Conservation (phyloP, 2,797 vertebrate genomes). For the Hoplostethus mediterraneus region DNA sequence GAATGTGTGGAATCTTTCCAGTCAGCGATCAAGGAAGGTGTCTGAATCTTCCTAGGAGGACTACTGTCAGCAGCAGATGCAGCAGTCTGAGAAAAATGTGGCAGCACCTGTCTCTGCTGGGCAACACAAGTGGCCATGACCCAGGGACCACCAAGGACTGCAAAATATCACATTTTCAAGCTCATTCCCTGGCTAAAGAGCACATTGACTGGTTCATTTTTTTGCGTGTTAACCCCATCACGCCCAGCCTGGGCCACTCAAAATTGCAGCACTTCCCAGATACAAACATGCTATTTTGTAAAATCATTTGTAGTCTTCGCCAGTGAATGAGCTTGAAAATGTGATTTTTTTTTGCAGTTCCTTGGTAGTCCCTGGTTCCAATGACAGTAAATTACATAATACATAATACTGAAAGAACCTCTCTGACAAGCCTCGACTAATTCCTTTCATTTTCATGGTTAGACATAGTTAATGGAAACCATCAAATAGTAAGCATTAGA, state of each 20-base stretch:
- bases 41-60: conserved; percentile 13
- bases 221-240: no score
- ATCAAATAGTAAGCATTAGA: background rate
- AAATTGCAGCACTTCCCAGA: no score
- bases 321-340: no score
- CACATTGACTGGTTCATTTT: no score
- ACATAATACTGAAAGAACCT: background rate
- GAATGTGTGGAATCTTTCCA: conserved; percentile 3
- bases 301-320: no score
- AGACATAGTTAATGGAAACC: background rate
- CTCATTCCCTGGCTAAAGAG: no score
- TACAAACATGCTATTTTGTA: no score
- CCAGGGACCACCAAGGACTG: conserved; percentile 69
- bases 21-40: conserved; percentile 15
- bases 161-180: conserved; percentile 19
- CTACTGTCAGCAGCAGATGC: conserved; percentile 67
- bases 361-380: no score
- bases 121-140: conserved; percentile 36
- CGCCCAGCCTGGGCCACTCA: no score
- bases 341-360: no score
- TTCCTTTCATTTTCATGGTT: background rate
- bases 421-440: background rate
- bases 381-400: background rate
- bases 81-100: conserved; percentile 35
- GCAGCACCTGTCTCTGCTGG: conserved; percentile 68